phyloP scores from a whole-genome alignment of 2,888 invertebrate species.

The Platypus cylindrus region DNA sequence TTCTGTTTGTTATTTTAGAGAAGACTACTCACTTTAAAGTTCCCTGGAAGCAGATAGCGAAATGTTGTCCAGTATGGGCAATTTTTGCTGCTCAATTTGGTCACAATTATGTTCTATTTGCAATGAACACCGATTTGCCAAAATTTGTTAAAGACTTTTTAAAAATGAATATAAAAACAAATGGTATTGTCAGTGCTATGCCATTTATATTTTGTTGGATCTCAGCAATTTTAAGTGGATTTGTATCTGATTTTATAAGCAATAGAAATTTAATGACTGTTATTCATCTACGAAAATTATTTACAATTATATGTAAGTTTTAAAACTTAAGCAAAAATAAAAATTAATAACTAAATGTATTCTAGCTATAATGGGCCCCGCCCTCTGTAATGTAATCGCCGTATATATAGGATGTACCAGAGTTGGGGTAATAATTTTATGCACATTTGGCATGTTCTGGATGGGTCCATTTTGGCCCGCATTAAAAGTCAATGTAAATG shows the following conservation, averaged over 20 bases:
- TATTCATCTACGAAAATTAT: slow-evolving; percentile 4
- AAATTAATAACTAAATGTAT: background rate
- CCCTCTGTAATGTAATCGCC: slow-evolving; percentile 11
- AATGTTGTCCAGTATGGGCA: slow-evolving; percentile 5
- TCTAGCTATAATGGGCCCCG: slow-evolving; percentile 6
- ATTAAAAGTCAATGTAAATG: slow-evolving; percentile 52
- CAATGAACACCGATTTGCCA: slow-evolving; percentile 58
- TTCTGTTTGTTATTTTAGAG: slow-evolving; percentile 4
- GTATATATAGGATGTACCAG: slow-evolving; percentile 26
- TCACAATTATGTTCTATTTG: slow-evolving; percentile 59
- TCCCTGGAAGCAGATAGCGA: slow-evolving; percentile 2
- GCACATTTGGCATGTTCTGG: slow-evolving; percentile 45
- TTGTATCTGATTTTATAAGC: slow-evolving; percentile 43
- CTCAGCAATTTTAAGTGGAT: slow-evolving; percentile 46
- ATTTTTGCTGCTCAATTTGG: slow-evolving; percentile 49
- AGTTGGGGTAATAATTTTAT: slow-evolving; percentile 3
- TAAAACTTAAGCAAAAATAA: background rate
- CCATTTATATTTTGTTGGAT: slow-evolving; percentile 7
- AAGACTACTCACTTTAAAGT: slow-evolving; percentile 5
- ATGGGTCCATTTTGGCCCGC: slow-evolving; percentile 59
- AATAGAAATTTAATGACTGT: slow-evolving; percentile 4
- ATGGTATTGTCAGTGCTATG: slow-evolving; percentile 32
- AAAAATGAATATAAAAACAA: slow-evolving; percentile 40
- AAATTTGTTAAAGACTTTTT: slow-evolving; percentile 38
- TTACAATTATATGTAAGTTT: slow-evolving; percentile 7